Evolutionary conservation across 2,888 invertebrate species (phyloP).

Genomic region (Serripes groenlandicus): DNA sequence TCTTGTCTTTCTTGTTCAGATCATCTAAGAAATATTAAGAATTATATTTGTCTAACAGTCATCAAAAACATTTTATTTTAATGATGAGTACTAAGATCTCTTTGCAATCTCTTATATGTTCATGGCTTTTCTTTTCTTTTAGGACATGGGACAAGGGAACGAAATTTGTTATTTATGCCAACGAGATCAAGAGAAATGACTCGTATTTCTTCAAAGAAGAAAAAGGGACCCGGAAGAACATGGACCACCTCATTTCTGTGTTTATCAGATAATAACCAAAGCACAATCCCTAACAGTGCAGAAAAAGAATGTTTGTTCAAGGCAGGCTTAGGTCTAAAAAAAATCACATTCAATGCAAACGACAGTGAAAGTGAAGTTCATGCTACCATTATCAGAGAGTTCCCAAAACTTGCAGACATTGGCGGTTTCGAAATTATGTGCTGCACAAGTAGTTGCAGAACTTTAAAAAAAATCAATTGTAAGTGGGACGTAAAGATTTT

Average conservation of each 20-base stretch:
- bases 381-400: background rate
- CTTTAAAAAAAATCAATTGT: background rate
- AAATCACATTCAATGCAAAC: background rate
- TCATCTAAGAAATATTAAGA: too few species aligned
- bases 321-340: background rate
- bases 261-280: background rate
- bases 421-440: background rate
- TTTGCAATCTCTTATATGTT: too few species aligned
- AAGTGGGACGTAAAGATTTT: background rate
- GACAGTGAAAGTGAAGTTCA: background rate
- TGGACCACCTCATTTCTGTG: background rate
- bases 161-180: too few species aligned
- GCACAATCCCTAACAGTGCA: background rate
- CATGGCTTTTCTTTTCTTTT: too few species aligned
- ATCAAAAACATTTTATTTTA: too few species aligned
- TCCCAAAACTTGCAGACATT: background rate
- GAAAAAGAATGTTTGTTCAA: background rate
- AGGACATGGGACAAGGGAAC: too few species aligned
- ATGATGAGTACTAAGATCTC: too few species aligned
- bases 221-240: too few species aligned
- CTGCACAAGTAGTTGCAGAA: slow-evolving; percentile 8
- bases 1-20: too few species aligned
- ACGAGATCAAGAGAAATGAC: too few species aligned
- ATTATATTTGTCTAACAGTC: too few species aligned
- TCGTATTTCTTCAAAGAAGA: too few species aligned